Percentiles rank a stretch among this genome's conserved stretches.
Evolutionary conservation across 2,797 vertebrate species (phyloP).

Genomic region (Leptoclinus maculatus): DNA sequence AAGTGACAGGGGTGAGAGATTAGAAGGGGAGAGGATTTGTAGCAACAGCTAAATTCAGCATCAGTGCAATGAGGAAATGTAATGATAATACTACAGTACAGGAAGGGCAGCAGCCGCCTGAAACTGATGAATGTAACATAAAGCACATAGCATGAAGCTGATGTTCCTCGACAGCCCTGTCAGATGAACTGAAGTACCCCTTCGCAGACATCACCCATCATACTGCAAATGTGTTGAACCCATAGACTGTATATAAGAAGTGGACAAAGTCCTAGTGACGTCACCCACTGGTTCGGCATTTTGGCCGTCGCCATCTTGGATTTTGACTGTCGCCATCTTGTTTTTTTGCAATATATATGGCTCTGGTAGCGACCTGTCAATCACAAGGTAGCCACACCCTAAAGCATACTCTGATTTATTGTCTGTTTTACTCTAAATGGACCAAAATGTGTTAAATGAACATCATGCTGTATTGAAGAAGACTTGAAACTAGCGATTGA

Average conservation of each 20-base stretch:
- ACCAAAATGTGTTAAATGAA: neutral
- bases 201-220: neutral
- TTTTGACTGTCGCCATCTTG: too few relatives aligned
- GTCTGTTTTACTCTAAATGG: neutral
- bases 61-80: constrained; percentile 2
- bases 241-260: too few relatives aligned
- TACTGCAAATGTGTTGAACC: neutral
- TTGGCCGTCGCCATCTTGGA: neutral
- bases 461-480: neutral
- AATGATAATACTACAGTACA: constrained; percentile 7
- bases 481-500: neutral
- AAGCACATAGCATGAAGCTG: neutral
- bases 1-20: neutral
- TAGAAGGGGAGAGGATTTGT: constrained; percentile 19
- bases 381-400: neutral
- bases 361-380: neutral
- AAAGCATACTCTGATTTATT: neutral
- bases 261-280: too few relatives aligned
- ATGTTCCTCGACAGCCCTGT: neutral
- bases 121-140: neutral
- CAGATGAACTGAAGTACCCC: neutral
- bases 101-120: neutral
- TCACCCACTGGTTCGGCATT: too few relatives aligned
- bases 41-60: constrained; percentile 29
- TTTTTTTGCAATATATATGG: neutral